Evolutionary conservation across 53 echinoderm and acorn worm species (phyloP).

Genomic region (Luidia sarsii): DNA sequence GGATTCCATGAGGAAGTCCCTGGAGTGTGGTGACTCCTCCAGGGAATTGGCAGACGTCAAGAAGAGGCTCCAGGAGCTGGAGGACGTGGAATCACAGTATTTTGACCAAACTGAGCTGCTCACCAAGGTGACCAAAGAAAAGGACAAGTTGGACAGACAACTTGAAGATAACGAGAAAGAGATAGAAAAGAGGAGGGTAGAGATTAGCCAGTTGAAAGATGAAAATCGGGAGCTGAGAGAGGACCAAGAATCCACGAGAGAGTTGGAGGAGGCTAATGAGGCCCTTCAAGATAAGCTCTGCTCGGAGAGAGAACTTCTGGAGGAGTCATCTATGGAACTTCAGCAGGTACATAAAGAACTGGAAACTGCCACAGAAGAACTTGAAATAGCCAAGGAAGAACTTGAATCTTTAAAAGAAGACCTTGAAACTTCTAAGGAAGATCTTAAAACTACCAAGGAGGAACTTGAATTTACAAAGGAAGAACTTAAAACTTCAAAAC

Average conservation of each 20-base stretch:
- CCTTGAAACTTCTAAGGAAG: too few relatives aligned
- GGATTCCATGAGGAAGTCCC: slow-evolving; percentile 34
- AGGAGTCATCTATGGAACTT: slow-evolving; percentile 24
- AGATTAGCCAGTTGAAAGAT: neutral
- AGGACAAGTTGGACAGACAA: slow-evolving; percentile 22
- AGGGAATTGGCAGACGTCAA: slow-evolving; percentile 33
- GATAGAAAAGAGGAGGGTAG: neutral
- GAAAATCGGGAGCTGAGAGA: slow-evolving; percentile 36
- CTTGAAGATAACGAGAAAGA: neutral
- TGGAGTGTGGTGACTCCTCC: slow-evolving; percentile 31
- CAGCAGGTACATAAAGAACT: neutral
- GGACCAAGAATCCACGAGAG: neutral
- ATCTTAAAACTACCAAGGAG: too few relatives aligned
- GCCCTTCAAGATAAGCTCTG: slow-evolving; percentile 16
- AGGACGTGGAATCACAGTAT: slow-evolving; percentile 41
- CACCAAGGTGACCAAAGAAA: slow-evolving; percentile 7
- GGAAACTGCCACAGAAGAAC: neutral
- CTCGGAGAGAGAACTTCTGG: slow-evolving; percentile 17
- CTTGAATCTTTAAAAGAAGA: too few relatives aligned
- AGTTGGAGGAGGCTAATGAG: slow-evolving; percentile 22
- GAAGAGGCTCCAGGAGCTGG: slow-evolving; percentile 45
- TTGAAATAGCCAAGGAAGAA: too few relatives aligned
- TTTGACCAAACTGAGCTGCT: slow-evolving; percentile 44
- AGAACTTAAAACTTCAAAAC: neutral
- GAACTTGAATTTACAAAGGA: too few relatives aligned